Evolutionary conservation across 2,888 invertebrate species (phyloP), one percentile per base, ranked within the genome.

Genomic region (Achlya flavicornis): DNA sequence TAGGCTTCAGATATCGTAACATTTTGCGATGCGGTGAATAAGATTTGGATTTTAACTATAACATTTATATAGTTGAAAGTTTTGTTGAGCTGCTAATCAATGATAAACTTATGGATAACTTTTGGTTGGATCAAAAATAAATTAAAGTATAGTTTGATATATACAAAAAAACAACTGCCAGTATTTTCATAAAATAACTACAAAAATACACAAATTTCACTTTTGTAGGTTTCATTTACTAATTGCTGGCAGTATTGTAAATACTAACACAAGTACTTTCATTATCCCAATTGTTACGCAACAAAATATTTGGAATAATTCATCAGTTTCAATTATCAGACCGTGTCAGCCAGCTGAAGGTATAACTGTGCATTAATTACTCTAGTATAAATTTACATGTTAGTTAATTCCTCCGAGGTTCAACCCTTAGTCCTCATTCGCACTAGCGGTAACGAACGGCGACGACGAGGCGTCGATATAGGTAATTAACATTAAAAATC

Each of bases 1-100:
- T 73, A 70, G 74, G 73, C 69, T 61, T 69, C 75, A 76, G 76
- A 76, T 74, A 74, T 76, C 78, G 74, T 71, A 74, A 78, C 26
- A 83, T 72, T 71, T 76, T 80, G 75, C 72, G 76, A 77, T 75
- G 75, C 71, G 72, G 73, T 73, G 69, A 73, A 74, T 76, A 71
- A 71, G 69, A 74, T 73, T 75, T 73, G 67, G 46, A n/a, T 60
- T 43, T 35, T 53, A 53, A 53, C 19, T n/a, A 10, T 10, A 53
- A 53, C 19, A 16, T 7, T 48, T 16, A 16, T 16, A 16, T n/a
- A 2, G 16, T 4, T 16, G n/a, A 6, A 46, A 46, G 46, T 46
- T 46, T 46, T 46, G 5, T n/a, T 46, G 14, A 11, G 12, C 11
- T 43, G 43, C 14, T 43, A 43, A 43, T 43, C 43, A 43, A 12